phyloP scores from a whole-genome alignment of 92 coral and sea anemone species.

The Phenganax subtilis region DNA sequence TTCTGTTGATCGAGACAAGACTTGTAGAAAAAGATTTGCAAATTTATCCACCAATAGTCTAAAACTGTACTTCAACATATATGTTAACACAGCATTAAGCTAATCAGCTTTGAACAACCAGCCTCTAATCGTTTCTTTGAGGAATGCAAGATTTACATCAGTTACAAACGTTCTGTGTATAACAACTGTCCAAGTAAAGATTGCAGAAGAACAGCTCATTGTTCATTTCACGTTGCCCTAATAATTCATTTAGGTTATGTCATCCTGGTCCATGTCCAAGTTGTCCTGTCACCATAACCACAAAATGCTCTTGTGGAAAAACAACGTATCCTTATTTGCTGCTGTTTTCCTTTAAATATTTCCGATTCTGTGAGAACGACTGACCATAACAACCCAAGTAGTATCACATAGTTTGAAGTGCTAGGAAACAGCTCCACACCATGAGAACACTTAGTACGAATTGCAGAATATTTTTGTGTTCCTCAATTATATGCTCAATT shows the following conservation, averaged over 20 bases:
- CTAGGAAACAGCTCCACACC: no score
- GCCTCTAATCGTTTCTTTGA: no score
- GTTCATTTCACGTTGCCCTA: no score
- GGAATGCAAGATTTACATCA: no score
- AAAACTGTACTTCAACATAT: no score
- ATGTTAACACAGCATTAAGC: no score
- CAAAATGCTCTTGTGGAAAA: conserved; percentile 82
- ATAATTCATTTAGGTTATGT: conserved; percentile 56
- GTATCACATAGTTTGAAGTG: background rate
- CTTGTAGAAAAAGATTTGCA: no score
- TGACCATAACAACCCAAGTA: background rate
- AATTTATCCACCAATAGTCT: no score
- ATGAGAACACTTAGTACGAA: no score
- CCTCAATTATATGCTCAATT: conserved; percentile 25
- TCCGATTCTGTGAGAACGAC: background rate
- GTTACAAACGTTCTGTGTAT: no score
- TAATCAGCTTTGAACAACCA: no score
- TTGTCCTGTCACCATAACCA: conserved; percentile 84
- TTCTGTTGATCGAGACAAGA: no score
- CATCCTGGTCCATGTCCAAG: conserved; percentile 99
- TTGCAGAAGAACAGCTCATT: background rate
- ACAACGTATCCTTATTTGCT: conserved; percentile 61
- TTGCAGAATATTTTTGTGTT: background rate
- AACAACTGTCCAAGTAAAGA: background rate
- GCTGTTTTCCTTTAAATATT: background rate